Evolutionary conservation across 2,888 invertebrate species (phyloP), one percentile per base, ranked within the genome.

Genomic region (Cephus spinipes): DNA sequence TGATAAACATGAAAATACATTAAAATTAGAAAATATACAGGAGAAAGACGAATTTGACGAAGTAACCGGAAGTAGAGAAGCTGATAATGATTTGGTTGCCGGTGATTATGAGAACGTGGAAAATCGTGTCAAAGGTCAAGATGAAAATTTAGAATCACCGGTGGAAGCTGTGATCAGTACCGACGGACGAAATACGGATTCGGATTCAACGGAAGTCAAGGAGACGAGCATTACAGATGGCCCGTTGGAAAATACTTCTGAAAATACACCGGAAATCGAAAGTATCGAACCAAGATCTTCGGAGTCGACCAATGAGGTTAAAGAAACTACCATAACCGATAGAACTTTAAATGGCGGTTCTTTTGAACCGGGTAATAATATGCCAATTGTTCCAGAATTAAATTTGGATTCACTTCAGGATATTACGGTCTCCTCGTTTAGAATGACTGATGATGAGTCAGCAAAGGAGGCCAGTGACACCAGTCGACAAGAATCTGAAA

Each of bases 381-480:
- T 83, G 40, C 90, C 90, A 0, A 81, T 85, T 35, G 88, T 91
- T 0, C 91, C 91, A 0, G 91, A 91, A 77, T 79, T 90, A 74
- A 90, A 91, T 78, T 81, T 91, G 31, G 89, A 91, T 76, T 89
- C 89, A 23, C 83, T 91, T 23, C 89, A 88, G 33, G 91, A 91
- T 76, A 81, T 85, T 11, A 89, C 91, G 1, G 84, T 89, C 12
- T 90, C 90, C 0, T 90, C 90, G 0, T 87, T 89, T 69, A 87
- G 86, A 76, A 83, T 87, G 80, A 87, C 87, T 33, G 84, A 85
- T 55, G 83, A 87, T 31, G 85, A 86, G 35, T 80, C 77, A 11
- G 83, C 77, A 9, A 78, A 79, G 73, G 76, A 75, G 69, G 77
- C 73, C 11, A 73, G 75, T 32, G 78, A 76, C 23, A 77, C 68